Evolutionary conservation across 2,888 invertebrate species (phyloP).

Genomic region (Stenodera caucasica): DNA sequence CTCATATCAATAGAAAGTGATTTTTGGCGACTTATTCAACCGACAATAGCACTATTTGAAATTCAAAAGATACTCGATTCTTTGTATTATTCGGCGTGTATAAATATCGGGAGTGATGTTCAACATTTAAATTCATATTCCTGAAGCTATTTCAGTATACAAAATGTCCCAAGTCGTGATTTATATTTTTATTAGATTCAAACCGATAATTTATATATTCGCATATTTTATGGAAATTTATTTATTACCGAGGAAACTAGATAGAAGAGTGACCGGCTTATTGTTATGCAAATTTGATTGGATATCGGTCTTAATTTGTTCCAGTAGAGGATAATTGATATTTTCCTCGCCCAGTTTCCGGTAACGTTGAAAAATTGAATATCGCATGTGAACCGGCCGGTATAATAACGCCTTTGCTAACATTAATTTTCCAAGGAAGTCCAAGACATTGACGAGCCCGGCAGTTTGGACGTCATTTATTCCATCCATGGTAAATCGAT

Average conservation of each 20-base stretch:
- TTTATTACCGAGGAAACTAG: not conserved
- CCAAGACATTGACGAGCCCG: constrained; percentile 17
- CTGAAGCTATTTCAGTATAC: constrained; percentile 24
- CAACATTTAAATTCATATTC: constrained; percentile 27
- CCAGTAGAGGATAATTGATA: constrained; percentile 2
- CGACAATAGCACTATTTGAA: constrained; percentile 24
- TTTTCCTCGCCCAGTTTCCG: not conserved
- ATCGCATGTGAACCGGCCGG: constrained; percentile 13
- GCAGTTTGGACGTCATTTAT: not conserved
- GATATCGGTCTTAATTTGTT: constrained; percentile 18
- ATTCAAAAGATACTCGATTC: constrained; percentile 25
- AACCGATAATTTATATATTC: not conserved
- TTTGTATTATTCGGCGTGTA: constrained; percentile 26
- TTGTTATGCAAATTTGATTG: constrained; percentile 15
- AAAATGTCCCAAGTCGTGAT: constrained; percentile 16
- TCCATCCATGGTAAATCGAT: not conserved
- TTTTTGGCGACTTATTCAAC: too few species aligned
- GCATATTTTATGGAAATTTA: not conserved
- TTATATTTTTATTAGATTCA: constrained; percentile 17
- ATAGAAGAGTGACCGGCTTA: not conserved
- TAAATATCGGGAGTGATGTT: constrained; percentile 24
- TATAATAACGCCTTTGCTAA: constrained; percentile 24
- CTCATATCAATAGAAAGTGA: too few species aligned
- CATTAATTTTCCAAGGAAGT: not conserved
- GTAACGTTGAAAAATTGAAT: constrained; percentile 11